Base-by-base conservation (phyloP, 2,888 invertebrate species). In the Lycaena phlaeas region DNA sequence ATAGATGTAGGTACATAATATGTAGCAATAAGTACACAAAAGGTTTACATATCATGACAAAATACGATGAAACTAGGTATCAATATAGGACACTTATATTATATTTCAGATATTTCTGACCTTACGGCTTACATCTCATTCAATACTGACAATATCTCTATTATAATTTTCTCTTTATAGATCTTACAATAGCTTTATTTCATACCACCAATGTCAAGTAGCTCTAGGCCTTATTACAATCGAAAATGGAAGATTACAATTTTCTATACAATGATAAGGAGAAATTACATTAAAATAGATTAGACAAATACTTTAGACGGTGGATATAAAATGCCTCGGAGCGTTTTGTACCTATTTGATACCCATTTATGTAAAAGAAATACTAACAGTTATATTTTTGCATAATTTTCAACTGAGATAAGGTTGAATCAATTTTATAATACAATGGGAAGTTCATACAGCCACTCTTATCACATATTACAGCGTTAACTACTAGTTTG, bases 381-480 rank as follows among this genome's bases (percentile, higher is more conserved):
- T 17, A n/a, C n/a, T n/a, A n/a, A n/a, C n/a, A n/a, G 30, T 39
- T 36, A 42, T n/a, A 27, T 22, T 27, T 22, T 27, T 40, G 43
- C 37, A 40, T 36, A 26, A 25, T 38, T 42, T 27, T n/a, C n/a
- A n/a, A n/a, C n/a, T n/a, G n/a, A n/a, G n/a, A n/a, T n/a, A n/a
- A n/a, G n/a, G 25, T 42, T 30, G 48, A 46, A 49, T 48, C 11
- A 26, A 36, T 44, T 37, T 22, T 29, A 52, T 27, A 30, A 44
- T 45, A 68, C 66, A 70, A 60, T 61, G 68, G 62, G 58, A 68
- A 63, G 61, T 61, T 68, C 68, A 75, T 79, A 81, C 84, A 84
- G 81, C 81, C 84, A 76, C 81, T 73, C 81, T 81, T 84, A 82
- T 82, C 84, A 84, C 82, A 81, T 73, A 75, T 71, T 66, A 79